Base-by-base conservation (phyloP, 1,140 invertebrate genomes). In the Yoshiicerus persimilis region DNA sequence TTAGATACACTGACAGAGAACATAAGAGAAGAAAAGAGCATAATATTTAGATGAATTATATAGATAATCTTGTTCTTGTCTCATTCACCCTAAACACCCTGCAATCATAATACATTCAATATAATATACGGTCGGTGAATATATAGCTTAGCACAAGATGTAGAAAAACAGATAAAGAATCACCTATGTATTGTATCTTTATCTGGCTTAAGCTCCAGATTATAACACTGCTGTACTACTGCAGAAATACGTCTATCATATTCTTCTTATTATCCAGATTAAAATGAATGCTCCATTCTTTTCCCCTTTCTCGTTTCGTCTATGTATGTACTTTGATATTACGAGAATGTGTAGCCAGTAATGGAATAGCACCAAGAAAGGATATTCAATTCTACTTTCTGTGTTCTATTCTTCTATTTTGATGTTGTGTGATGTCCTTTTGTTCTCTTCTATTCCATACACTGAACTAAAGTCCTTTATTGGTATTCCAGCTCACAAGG, bases 41-140 rank as follows among this genome's bases (percentile, higher is more conserved):
- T 32, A 66, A 10, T 30, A 77, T 32, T 30, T 16, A 80, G 75
- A 80, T 80, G 75, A 20, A 80, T n/a, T 36, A 80, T 11, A 80
- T 23, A 80, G 75, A 80, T 80, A 80, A 80, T 80, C 30, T 80
- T 80, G 30, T 80, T 36, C 75, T 80, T 80, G 75, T 80, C 75
- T 80, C 75, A 80, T 80, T 80, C 75, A 80, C 75, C 75, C 75
- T 80, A 80, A 80, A 80, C 75, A 80, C 75, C 64, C 75, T 80
- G 20, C 75, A 80, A 80, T 80, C 75, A 80, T 80, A 36, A 34
- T 80, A 34, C 30, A 32, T 80, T 80, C 20, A 80, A 36, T 36
- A 34, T 80, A 80, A 38, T 34, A 32, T 80, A 32, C 4, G n/a
- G 30, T 34, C 32, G 8, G 30, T 80, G 38, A 80, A 32, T 80